Evolutionary conservation across 1,140 invertebrate genomes (phyloP).

Genomic region (Homarus americanus): DNA sequence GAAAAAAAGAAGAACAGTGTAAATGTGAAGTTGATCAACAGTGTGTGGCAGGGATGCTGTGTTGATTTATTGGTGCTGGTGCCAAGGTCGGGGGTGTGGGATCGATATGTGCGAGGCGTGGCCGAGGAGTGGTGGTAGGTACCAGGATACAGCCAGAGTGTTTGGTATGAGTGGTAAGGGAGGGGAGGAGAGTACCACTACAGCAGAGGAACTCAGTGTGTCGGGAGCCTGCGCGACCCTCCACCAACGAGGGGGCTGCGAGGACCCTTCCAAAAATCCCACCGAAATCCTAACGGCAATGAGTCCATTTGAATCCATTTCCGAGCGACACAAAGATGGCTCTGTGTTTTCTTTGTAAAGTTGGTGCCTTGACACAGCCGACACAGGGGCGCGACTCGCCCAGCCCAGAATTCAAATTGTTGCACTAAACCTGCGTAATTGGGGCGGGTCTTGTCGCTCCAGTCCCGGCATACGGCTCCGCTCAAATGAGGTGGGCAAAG

Average conservation of each 20-base stretch:
- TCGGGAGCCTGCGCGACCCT: conserved; percentile 67
- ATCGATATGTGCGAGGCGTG: conserved; percentile 71
- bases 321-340: conserved; percentile 73
- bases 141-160: conserved; percentile 58
- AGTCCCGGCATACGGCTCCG: conserved; percentile 73
- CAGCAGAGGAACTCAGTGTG: conserved; percentile 55
- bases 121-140: conserved; percentile 58
- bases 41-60: conserved; percentile 55
- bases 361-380: conserved; percentile 75
- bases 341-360: conserved; percentile 75
- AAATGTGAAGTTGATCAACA: conserved; percentile 48
- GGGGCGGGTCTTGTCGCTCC: conserved; percentile 75
- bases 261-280: conserved; percentile 72
- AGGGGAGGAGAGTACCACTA: conserved; percentile 62
- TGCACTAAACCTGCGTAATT: conserved; percentile 76
- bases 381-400: conserved; percentile 75
- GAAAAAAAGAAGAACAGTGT: conserved; percentile 20
- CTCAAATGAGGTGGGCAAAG: conserved; percentile 75
- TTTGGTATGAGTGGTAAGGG: conserved; percentile 64
- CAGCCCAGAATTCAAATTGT: conserved; percentile 75
- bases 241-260: conserved; percentile 66
- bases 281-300: conserved; percentile 74
- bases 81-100: conserved; percentile 65
- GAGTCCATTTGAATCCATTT: conserved; percentile 75
- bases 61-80: conserved; percentile 64